Conservation (phyloP, 1,140 invertebrate genomes). For the Neodiprion virginianus region DNA sequence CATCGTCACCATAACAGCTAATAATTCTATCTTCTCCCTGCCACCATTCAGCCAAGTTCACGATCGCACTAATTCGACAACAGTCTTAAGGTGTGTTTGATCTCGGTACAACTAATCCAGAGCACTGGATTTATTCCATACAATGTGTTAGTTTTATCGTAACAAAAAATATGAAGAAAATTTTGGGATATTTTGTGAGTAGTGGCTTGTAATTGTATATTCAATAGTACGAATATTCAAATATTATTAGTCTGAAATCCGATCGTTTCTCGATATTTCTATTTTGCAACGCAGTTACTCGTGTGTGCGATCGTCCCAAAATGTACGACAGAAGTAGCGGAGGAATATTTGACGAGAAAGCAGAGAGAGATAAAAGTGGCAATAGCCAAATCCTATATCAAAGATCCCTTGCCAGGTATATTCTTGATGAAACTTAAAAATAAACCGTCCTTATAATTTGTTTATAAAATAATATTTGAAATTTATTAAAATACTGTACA, state of each 20-base stretch:
- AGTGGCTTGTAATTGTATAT: background rate
- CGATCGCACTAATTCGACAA: background rate
- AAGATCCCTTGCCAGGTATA: background rate
- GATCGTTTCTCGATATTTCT: background rate
- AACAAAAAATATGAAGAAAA: background rate
- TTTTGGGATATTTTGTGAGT: background rate
- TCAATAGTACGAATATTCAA: too few species aligned
- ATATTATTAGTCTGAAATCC: too few species aligned
- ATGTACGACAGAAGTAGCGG: background rate
- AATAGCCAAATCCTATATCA: background rate
- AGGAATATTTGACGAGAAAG: background rate
- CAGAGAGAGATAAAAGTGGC: background rate
- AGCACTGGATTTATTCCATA: too few species aligned
- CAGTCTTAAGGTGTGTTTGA: background rate
- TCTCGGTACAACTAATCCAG: too few species aligned
- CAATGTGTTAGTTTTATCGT: too few species aligned
- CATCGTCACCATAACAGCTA: background rate
- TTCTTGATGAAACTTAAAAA: too few species aligned
- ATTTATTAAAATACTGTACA: background rate
- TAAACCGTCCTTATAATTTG: too few species aligned
- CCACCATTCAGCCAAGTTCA: background rate
- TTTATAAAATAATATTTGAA: too few species aligned
- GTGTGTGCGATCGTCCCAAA: background rate
- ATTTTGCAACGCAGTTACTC: background rate
- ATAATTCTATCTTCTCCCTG: background rate